Base-by-base conservation (phyloP, 64 coral and sea anemone species). In the Porites australiensis region DNA sequence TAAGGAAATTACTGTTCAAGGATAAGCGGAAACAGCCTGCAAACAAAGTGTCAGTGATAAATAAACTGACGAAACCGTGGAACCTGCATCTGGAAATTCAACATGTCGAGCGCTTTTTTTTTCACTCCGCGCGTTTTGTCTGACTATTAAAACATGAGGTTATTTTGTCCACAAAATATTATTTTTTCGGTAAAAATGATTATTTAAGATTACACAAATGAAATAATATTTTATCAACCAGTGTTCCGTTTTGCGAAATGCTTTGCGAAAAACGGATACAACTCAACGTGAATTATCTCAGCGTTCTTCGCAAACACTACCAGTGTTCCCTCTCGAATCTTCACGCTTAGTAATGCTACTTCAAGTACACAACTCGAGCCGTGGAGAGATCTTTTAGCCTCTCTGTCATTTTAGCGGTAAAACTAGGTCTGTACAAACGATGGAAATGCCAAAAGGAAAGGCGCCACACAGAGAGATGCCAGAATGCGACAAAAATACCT, bases 1-100 rank as follows among this genome's bases (percentile, higher is more conserved):
- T 66, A 19, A 84, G 45, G 81, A 84, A 84, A 84, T 68, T 49
- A 68, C 64, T 50, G 9, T 16, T 84, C 47, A 84, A 50, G 48
- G 46, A 84, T 84, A n/a, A 63, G 81, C 81, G 63, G 48, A 84
- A 65, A 84, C 62, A 65, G 61, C n/a, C 46, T 1, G 7, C 3
- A 68, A 67, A 67, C 60, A 43, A 51, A 66, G 15, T 84, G 61
- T 46, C 81, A 51, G 46, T 10, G 45, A 50, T 3, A 67, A 13
- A 84, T 67, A 20, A 18, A 82, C 13, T 37, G 51, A 2, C 76
- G 20, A 14, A 46, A 75, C 27, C 48, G 73, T 75, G 8, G 77
- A 59, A 57, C 4, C 8, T 43, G 16, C 9, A 27, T 22, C 19
- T 3, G 11, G 52, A 37, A 62, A 48, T n/a, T 37, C 46, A 47